These are phyloP conservation scores for Antrozous pallidus DNA, from an alignment of 2,797 vertebrate species.

Conservation along the genomic window DNA sequence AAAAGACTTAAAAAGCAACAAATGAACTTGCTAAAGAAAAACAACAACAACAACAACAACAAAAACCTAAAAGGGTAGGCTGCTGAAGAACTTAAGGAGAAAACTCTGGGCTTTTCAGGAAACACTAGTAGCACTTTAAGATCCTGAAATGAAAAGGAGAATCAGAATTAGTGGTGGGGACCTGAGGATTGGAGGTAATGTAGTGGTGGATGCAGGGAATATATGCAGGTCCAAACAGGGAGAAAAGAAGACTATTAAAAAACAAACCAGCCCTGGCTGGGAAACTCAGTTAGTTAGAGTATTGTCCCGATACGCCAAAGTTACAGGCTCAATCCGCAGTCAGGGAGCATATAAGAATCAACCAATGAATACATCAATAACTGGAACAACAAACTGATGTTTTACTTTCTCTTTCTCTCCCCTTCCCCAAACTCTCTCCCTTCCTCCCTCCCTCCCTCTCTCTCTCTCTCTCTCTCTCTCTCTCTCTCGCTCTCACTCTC, in stretches of 20 bases:
- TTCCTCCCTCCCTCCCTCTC: no score
- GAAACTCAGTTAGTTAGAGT: background rate
- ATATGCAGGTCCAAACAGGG: background rate
- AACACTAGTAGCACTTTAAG: background rate
- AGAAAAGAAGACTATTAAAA: background rate
- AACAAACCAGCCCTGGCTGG: background rate
- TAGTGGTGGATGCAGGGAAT: background rate
- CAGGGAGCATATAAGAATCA: background rate
- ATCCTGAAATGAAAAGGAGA: background rate
- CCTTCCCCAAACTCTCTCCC: no score
- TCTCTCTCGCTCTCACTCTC: no score
- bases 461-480: no score
- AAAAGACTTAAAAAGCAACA: background rate
- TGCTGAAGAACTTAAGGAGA: background rate
- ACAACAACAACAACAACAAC: no score
- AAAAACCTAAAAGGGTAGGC: background rate
- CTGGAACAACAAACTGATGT: no score
- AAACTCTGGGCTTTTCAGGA: background rate
- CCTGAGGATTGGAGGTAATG: no score
- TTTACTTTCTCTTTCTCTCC: no score
- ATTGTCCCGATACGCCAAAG: background rate
- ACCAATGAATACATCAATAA: background rate
- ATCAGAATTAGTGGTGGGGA: background rate
- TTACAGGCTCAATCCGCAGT: background rate
- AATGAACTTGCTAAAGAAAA: background rate